Base-by-base conservation (phyloP, 1,140 invertebrate species). In the Gryllus bimaculatus region DNA sequence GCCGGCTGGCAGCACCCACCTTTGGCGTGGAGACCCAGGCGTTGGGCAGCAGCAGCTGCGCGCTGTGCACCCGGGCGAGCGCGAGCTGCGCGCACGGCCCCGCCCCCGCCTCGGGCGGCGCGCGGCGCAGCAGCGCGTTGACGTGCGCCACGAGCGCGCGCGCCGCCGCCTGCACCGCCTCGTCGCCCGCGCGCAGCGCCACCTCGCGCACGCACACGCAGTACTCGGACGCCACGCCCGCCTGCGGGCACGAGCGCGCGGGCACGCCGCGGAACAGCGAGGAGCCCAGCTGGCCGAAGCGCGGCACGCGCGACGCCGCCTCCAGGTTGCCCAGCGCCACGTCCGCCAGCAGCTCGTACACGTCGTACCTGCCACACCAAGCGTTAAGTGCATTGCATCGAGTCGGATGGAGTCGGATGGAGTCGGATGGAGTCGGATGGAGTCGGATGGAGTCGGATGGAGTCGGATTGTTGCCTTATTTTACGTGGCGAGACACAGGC, bases 171-270 rank as follows among this genome's bases (percentile, higher is more conserved):
- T 26, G 13, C 10, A 80, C 76, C 8, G 10, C 12, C 18, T 82
- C 75, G 78, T 83, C 78, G n/a, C 79, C 47, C 12, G 77, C 47
- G 20, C 77, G 39, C 12, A 83, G 75, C 79, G 82, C 76, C 47
- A 73, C 79, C n/a, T 82, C 82, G 13, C 79, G 79, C 3, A 81
- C 74, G 81, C 89, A 90, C 0, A 86, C 83, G 81, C 89, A 90
- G 83, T 86, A 89, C 76, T 87, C 84, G 47, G 85, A 82, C 0
- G 87, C 83, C 47, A 90, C 86, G 10, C 86, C 86, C n/a, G 86
- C 87, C 26, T 84, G 81, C 48, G 77, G 66, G 82, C 89, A 90
- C 12, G 86, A 87, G 48, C 90, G 82, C 10, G 77, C 12, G 18
- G 85, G 83, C 54, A 87, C 83, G 74, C 79, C 73, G 73, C 80